Evolutionary conservation across 2,888 invertebrate genomes (phyloP).

Genomic region (Nephrotoma flavescens): DNA sequence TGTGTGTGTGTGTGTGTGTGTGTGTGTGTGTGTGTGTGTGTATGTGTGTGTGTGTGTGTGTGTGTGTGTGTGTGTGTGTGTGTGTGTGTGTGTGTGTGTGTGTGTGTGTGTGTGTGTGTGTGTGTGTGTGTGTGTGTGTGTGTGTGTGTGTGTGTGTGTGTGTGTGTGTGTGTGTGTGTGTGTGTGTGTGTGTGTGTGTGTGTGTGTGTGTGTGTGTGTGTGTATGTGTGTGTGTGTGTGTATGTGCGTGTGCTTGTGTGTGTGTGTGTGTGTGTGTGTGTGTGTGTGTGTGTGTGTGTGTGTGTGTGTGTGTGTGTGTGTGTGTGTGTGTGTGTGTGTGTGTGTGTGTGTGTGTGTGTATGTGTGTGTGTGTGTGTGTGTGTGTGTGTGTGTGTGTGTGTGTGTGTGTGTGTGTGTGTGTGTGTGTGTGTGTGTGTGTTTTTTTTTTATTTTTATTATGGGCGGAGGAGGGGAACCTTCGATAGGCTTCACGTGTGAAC

Average conservation of each 20-base stretch:
- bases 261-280: background rate
- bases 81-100: background rate
- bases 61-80: background rate
- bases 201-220: background rate
- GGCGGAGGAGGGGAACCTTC: no score
- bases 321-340: background rate
- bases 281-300: background rate
- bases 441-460: no score
- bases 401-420: background rate
- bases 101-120: background rate
- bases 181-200: background rate
- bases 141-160: background rate
- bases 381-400: background rate
- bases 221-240: background rate
- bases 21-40: background rate
- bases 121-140: background rate
- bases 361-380: background rate
- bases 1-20: background rate
- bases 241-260: no score
- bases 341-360: background rate
- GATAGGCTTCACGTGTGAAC: no score
- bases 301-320: background rate
- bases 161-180: background rate
- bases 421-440: no score
- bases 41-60: background rate